Evolutionary conservation across 1,140 invertebrate genomes (phyloP), one percentile per base, ranked within the genome.

Genomic region (Leptinotarsa undecemlineata): DNA sequence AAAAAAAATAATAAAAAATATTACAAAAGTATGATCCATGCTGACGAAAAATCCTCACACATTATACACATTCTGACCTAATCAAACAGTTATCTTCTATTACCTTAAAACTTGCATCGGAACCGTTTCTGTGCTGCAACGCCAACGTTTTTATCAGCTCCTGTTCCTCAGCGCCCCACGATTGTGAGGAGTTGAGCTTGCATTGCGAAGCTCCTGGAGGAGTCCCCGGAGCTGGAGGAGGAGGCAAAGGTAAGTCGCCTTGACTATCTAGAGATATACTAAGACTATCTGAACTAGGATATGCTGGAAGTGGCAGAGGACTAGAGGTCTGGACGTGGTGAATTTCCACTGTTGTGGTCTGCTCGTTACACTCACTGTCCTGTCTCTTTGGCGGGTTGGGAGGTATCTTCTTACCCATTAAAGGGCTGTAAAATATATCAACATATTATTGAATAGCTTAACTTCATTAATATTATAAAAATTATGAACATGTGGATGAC

Each of bases 31-130:
- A 2, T 42, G 8, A 11, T 11, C 8, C 33, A 33, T 33, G 8
- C 8, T 33, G 33, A 33, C 8, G 33, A 33, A 33, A 33, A 33
- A 33, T 5, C 33, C 33, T 42, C 33, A 42, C 8, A 42, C 2
- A 42, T 11, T 42, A 11, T 8, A 11, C 8, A 11, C 33, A 42
- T 42, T 42, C 33, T 42, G 8, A 11, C 33, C 33, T 11, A 11
- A 42, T 11, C 33, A 11, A 42, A 42, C 33, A 42, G 33, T 11
- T 11, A 42, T 42, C 33, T 42, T 42, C 33, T 42, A 57, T 78
- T 86, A 94, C 92, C 91, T 95, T 94, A 87, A 94, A 95, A 88
- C 93, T 94, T 82, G 93, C 92, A 85, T 94, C 93, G 74, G 93
- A 94, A 47, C 93, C 93, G 76, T 93, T 94, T 73, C 92, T 86